Evolutionary conservation across 2,888 invertebrate species (phyloP).

Genomic region (Melanchra persicariae): DNA sequence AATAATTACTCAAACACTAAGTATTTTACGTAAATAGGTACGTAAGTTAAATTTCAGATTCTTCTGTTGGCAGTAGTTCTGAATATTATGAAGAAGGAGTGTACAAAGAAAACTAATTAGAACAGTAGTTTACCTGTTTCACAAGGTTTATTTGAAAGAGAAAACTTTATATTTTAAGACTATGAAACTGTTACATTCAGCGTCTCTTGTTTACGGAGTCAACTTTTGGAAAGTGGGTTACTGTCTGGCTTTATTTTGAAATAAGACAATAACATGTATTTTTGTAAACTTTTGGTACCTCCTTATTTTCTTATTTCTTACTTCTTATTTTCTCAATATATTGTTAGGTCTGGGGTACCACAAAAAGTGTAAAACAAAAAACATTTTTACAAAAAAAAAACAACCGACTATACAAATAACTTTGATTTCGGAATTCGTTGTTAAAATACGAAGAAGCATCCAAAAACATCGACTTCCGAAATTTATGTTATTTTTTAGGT

Average conservation of each 20-base stretch:
- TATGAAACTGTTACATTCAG: slow-evolving; percentile 37
- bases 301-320: too few species aligned
- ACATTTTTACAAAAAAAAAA: too few species aligned
- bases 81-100: slow-evolving; percentile 47
- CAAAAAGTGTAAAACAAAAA: too few species aligned
- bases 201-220: slow-evolving; percentile 43
- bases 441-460: too few species aligned
- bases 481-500: too few species aligned
- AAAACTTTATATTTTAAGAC: slow-evolving; percentile 59
- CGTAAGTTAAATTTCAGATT: slow-evolving; percentile 44
- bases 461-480: too few species aligned
- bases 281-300: background rate
- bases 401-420: too few species aligned
- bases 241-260: slow-evolving; percentile 3
- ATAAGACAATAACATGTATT: background rate
- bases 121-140: slow-evolving; percentile 61
- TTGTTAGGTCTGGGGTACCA: too few species aligned
- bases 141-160: slow-evolving; percentile 48
- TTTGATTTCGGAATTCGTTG: too few species aligned
- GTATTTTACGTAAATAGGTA: slow-evolving; percentile 35
- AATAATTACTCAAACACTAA: slow-evolving; percentile 39
- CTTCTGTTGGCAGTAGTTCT: slow-evolving; percentile 15
- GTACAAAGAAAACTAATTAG: slow-evolving; percentile 62
- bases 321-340: too few species aligned
- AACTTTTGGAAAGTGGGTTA: slow-evolving; percentile 37